Evolutionary conservation across 2,113 vertebrate genomes (phyloP), one percentile per base, ranked within the genome.

Genomic region (Gopherus flavomarginatus): DNA sequence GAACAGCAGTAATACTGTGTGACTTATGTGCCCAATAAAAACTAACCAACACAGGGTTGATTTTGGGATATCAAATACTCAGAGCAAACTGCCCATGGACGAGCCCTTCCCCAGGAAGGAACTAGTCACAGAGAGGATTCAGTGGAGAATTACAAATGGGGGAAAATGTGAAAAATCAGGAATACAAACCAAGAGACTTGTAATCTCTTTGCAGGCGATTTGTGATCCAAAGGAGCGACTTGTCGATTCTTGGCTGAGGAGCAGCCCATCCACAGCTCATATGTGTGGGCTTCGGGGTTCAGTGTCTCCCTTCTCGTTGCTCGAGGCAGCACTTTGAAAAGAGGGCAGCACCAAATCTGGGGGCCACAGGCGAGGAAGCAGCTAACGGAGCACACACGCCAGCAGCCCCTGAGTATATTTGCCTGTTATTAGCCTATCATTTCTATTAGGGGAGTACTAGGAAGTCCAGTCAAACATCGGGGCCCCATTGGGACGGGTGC

Each of bases 221-320:
- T 21, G 65, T 69, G 65, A 21, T 21, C 65, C 8, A 69, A 69
- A 19, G 35, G 35, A 17, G 35, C 19, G 13, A 35, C 19, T 38
- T 2, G n/a, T 72, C n/a, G n/a, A 3, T 72, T 38, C 10, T 21
- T 21, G 65, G 35, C 65, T 21, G 62, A 19, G 4, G 6, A n/a
- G 6, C 65, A 21, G 17, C 62, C 7, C 31, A 16, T 4, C 31
- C 14, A 17, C 31, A 8, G 31, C 62, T 69, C 65, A 19, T 4
- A 8, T n/a, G 0, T 3, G 7, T 19, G 31, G 65, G 10, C 31
- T 69, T 19, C 4, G 4, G 8, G 35, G 16, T 2, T 19, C 65
- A n/a, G 65, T 5, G 5, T 11, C 8, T 11, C 35, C 65, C 38
- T 22, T 22, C 65, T n/a, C 7, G 16, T 14, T 69, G 62, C 35